Percentiles rank a stretch among this genome's conserved stretches.
Evolutionary conservation across 1,140 invertebrate genomes (phyloP).

Genomic region (Steinernema feltiae): DNA sequence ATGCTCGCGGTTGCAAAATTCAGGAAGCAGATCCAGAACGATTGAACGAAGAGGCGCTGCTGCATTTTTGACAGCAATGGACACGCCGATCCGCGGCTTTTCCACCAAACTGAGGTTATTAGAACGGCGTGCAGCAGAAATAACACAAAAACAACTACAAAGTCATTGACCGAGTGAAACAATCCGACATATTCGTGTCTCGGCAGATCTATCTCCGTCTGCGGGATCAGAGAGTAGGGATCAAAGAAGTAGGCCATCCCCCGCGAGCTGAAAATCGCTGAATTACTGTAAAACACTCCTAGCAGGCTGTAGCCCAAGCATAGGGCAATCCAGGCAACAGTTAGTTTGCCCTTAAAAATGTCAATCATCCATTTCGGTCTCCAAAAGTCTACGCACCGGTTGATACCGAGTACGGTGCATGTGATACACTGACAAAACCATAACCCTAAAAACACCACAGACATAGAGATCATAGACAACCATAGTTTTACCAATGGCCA

Average conservation of each 20-base stretch:
- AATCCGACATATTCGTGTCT: not conserved
- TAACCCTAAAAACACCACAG: too few species aligned
- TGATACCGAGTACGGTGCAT: not conserved
- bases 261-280: not conserved
- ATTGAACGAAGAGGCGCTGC: not conserved
- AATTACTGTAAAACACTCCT: not conserved
- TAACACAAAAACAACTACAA: not conserved
- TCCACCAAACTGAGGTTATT: not conserved
- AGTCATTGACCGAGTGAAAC: not conserved
- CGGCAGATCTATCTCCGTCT: not conserved
- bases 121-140: not conserved
- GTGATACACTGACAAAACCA: not conserved
- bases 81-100: not conserved
- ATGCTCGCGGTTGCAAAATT: not conserved
- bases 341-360: not conserved
- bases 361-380: not conserved
- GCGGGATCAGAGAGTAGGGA: not conserved
- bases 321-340: not conserved
- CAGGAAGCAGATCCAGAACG: not conserved
- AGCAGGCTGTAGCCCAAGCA: not conserved
- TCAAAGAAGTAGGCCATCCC: conserved; percentile 5
- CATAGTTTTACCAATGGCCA: not conserved
- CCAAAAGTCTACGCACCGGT: not conserved
- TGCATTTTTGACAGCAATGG: not conserved
- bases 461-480: not conserved